Percentiles rank a stretch among this genome's conserved stretches.
Conservation (phyloP, 2,888 invertebrate species). For the Cinara cedri region DNA sequence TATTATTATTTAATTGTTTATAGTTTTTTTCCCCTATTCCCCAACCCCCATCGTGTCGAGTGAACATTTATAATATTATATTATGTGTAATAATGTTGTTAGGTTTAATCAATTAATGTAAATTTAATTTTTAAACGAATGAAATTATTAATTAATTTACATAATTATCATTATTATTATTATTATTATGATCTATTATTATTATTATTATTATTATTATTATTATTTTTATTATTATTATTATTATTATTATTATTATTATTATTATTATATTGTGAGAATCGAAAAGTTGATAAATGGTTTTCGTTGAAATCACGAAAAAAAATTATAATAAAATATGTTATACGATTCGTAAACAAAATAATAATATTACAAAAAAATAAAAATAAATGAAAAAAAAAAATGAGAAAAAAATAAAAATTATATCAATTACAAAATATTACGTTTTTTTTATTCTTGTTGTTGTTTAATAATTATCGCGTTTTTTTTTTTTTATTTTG, state of each 20-base stretch:
- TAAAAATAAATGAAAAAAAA: constrained; percentile 5
- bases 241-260: constrained; percentile 41
- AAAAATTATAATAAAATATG: constrained; percentile 45
- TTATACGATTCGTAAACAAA: constrained; percentile 52
- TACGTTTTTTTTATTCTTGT: neutral
- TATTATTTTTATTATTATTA: constrained; percentile 43
- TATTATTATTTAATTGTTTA: constrained; percentile 44
- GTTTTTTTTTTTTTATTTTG: too few relatives aligned
- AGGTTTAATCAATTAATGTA: constrained; percentile 47
- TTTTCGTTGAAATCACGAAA: constrained; percentile 44
- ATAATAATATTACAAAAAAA: constrained; percentile 52
- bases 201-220: constrained; percentile 47
- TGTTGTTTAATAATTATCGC: too few relatives aligned
- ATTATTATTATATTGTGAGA: constrained; percentile 21
- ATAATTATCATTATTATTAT: constrained; percentile 48
- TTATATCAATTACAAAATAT: constrained; percentile 46
- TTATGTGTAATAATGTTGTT: constrained; percentile 23
- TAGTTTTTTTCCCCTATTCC: constrained; percentile 3
- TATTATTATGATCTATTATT: constrained; percentile 36
- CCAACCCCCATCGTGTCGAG: constrained; percentile 23
- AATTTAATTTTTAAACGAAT: constrained; percentile 45
- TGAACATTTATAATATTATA: constrained; percentile 6
- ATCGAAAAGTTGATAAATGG: constrained; percentile 50
- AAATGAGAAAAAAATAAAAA: constrained; percentile 32
- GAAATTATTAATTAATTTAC: constrained; percentile 45